Base-by-base conservation (phyloP, 2,888 invertebrate genomes). In the Eilema sororculum region DNA sequence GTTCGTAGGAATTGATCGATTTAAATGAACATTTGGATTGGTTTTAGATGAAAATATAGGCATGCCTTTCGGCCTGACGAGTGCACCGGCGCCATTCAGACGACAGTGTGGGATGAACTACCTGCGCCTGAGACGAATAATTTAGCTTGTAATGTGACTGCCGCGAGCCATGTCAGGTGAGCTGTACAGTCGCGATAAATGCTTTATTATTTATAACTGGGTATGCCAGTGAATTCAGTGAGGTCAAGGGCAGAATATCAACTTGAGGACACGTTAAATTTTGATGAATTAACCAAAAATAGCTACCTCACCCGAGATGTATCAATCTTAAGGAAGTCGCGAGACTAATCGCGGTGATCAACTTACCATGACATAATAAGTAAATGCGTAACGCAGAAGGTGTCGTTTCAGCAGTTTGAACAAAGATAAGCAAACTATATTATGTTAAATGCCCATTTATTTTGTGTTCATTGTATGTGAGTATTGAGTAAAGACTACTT, bases 71-170 rank as follows among this genome's bases (percentile, higher is more conserved):
- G n/a, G 72, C 61, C 66, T 68, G 71, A 65, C 71, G 72, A 58
- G 65, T 73, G 80, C 75, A 74, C 71, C 75, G 78, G 85, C 83
- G 86, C 78, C 73, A 67, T 6, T 59, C 16, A 66, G 85, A 74
- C 84, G 84, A 74, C 46, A 68, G 81, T 79, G 84, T 84, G 84
- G 84, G 84, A 84, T 79, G 85, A 75, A 84, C 81, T 83, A 84
- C 84, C 82, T 83, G 82, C 74, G 74, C 70, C 69, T 63, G 75
- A 77, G 73, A 72, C 65, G 84, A 82, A 82, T 82, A 78, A 82
- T 78, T 82, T 78, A 74, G 75, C 82, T 78, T 78, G 68, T 81
- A 78, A 79, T 81, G 77, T 73, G 67, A 78, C 33, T 67, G 71
- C 71, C 65, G 62, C 64, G 56, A 68, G 58, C 65, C 65, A 37